Percentiles rank a stretch among this genome's conserved stretches.
Conservation (phyloP, 64 coral and sea anemone species). For the Porites australiensis region DNA sequence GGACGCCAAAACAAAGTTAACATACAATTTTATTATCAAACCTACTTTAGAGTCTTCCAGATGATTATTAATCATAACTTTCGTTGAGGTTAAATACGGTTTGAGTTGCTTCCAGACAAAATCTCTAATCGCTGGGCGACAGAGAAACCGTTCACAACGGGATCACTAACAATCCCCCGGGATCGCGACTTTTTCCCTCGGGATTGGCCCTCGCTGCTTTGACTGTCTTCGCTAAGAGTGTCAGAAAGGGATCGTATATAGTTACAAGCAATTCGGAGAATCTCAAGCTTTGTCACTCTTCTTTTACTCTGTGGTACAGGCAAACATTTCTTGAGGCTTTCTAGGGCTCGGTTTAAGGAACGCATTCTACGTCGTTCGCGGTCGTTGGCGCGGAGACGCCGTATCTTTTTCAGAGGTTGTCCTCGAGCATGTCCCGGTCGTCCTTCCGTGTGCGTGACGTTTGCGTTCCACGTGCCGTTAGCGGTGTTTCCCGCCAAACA, state of each 20-base stretch:
- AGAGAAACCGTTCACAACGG: conserved; percentile 93
- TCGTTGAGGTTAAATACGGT: neutral
- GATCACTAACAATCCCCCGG: conserved; percentile 48
- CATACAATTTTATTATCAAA: too few relatives aligned
- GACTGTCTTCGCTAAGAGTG: conserved; percentile 79
- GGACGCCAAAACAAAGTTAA: too few relatives aligned
- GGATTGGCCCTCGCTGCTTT: conserved; percentile 24
- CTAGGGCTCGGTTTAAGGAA: conserved; percentile 89
- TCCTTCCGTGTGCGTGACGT: conserved; percentile 12
- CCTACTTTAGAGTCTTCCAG: too few relatives aligned
- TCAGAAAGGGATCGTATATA: conserved; percentile 95
- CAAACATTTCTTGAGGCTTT: conserved; percentile 96
- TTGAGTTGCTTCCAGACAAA: conserved; percentile 60
- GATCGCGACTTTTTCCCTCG: conserved; percentile 64
- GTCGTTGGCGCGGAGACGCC: conserved; percentile 96
- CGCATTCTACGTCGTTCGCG: conserved; percentile 93
- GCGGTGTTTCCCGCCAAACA: conserved; percentile 20
- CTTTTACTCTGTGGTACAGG: conserved; percentile 95
- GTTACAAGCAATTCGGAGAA: conserved; percentile 95
- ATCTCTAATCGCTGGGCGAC: conserved; percentile 97
- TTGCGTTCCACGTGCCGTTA: conserved; percentile 40
- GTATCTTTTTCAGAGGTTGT: conserved; percentile 97
- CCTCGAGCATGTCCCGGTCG: conserved; percentile 22
- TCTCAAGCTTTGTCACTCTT: conserved; percentile 95
- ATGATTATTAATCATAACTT: neutral